Percentiles rank a stretch among this genome's conserved stretches.
phyloP scores from a whole-genome alignment of 1,140 invertebrate species.

The Hermatobates lingyangjiaoensis region DNA sequence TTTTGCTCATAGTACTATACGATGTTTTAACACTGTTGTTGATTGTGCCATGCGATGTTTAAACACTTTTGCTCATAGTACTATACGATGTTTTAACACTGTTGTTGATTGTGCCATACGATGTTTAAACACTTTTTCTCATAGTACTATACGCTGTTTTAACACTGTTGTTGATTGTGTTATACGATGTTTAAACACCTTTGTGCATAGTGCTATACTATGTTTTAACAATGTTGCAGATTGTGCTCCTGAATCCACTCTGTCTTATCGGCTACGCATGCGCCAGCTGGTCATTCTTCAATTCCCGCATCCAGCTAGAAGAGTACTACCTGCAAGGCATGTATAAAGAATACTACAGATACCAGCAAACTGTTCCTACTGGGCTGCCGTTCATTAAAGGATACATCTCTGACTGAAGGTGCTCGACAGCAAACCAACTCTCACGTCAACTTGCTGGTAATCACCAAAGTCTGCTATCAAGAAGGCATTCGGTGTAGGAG shows the following conservation, averaged over 20 bases:
- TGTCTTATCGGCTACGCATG: conserved; percentile 64
- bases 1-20: no score
- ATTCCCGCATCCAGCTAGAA: conserved; percentile 70
- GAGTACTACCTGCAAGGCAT: conserved; percentile 84
- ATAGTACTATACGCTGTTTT: not conserved
- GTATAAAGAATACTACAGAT: conserved; percentile 77
- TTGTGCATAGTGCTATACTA: conserved; percentile 6
- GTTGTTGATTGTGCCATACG: no score
- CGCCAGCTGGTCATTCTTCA: conserved; percentile 83
- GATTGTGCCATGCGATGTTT: no score
- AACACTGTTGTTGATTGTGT: not conserved
- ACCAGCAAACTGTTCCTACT: conserved; percentile 69
- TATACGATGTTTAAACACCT: not conserved
- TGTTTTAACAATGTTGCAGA: conserved; percentile 38
- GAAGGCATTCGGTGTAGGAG: no score
- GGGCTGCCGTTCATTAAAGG: conserved; percentile 86
- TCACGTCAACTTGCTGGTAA: no score
- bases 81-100: no score
- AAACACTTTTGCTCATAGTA: no score
- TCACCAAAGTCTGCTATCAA: no score
- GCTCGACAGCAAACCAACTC: no score
- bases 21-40: no score
- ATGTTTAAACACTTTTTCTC: not conserved
- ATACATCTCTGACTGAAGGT: conserved; percentile 30
- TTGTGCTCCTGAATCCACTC: conserved; percentile 79